A percentile compares a stretch with the other conserved stretches of the same genome.
Evolutionary conservation across 2,888 invertebrate genomes (phyloP).

Genomic region (Nasonovia ribisnigri): DNA sequence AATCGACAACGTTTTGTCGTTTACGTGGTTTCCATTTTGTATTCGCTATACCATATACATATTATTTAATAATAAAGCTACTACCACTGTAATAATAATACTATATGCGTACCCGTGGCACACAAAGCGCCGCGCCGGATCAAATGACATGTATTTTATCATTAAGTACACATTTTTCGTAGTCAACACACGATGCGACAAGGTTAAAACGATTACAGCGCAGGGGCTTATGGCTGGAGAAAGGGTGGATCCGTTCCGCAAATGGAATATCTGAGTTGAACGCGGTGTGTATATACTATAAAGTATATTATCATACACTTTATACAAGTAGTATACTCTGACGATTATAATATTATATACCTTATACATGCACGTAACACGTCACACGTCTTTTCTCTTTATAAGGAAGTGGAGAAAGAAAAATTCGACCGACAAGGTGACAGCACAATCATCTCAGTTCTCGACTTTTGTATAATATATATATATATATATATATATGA

Average conservation of each 20-base stretch:
- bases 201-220: constrained; percentile 1
- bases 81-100: constrained; percentile 1
- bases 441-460: background rate
- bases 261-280: constrained; percentile 1
- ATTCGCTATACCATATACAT: background rate
- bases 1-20: background rate
- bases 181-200: constrained; percentile 20
- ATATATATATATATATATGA: background rate
- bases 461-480: background rate
- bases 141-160: background rate
- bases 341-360: constrained; percentile 8
- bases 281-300: background rate
- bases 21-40: constrained; percentile 36
- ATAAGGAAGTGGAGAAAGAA: background rate
- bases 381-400: background rate
- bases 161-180: background rate
- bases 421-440: background rate
- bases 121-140: background rate
- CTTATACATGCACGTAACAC: background rate
- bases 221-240: background rate
- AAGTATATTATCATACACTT: background rate
- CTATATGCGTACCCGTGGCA: background rate
- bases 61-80: background rate
- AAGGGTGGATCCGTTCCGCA: background rate
- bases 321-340: background rate